Conservation (phyloP, 2,888 invertebrate genomes). For the Catocala sponsa region DNA sequence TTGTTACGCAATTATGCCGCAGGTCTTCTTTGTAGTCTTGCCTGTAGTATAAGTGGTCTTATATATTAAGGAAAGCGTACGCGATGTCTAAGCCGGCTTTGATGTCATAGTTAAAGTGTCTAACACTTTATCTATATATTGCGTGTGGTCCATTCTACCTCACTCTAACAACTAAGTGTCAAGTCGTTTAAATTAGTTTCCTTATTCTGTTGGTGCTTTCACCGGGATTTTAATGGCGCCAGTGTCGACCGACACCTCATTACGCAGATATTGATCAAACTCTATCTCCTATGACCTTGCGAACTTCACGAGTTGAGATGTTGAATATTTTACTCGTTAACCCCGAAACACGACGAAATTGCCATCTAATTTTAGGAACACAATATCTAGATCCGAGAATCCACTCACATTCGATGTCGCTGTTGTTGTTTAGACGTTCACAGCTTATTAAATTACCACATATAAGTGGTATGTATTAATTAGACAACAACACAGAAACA, state of each 20-base stretch:
- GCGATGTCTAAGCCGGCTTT: slow-evolving; percentile 22
- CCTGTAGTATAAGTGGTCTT: too few species aligned
- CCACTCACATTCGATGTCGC: slow-evolving; percentile 16
- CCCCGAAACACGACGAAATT: slow-evolving; percentile 46
- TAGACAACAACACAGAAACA: slow-evolving; percentile 38
- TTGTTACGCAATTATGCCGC: too few species aligned
- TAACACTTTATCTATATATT: slow-evolving; percentile 32
- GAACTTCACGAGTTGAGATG: slow-evolving; percentile 68
- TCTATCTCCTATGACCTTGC: slow-evolving; percentile 67
- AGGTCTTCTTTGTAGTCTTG: too few species aligned
- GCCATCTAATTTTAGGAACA: slow-evolving; percentile 28
- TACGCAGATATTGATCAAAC: slow-evolving; percentile 77
- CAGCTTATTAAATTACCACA: slow-evolving; percentile 34
- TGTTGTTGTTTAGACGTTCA: slow-evolving; percentile 13
- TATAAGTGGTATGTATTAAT: slow-evolving; percentile 34
- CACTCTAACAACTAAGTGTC: slow-evolving; percentile 55
- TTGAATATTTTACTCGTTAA: slow-evolving; percentile 63
- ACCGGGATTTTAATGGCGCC: slow-evolving; percentile 75
- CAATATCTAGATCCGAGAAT: slow-evolving; percentile 12
- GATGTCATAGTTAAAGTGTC: slow-evolving; percentile 31
- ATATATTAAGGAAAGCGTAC: background rate
- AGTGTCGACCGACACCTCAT: slow-evolving; percentile 70
- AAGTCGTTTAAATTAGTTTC: slow-evolving; percentile 76
- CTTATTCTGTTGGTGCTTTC: slow-evolving; percentile 65
- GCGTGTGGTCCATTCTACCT: slow-evolving; percentile 62